Evolutionary conservation across 2,888 invertebrate genomes (phyloP).

Genomic region (Dysmachus trigonus): DNA sequence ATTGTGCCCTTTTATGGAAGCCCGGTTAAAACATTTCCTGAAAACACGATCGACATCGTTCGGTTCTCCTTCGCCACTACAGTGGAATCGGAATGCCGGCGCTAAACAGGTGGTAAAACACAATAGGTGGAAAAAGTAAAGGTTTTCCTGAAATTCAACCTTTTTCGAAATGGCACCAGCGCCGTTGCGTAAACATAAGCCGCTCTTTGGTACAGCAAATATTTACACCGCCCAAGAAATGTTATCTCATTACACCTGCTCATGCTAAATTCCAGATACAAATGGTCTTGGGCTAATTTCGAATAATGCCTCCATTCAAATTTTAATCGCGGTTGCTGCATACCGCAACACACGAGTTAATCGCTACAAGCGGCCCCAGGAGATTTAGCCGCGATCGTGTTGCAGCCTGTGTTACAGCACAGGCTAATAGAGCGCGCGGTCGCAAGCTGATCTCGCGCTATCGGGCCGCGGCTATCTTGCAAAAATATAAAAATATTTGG

Average conservation of each 20-base stretch:
- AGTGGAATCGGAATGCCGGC: background rate
- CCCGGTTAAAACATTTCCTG: background rate
- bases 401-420: background rate
- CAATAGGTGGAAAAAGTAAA: background rate
- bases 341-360: background rate
- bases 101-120: constrained; percentile 12
- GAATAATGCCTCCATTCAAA: constrained; percentile 24
- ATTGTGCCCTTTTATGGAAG: background rate
- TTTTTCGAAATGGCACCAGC: background rate
- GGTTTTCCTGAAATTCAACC: background rate
- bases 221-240: background rate
- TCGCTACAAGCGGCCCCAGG: background rate
- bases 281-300: constrained; percentile 21
- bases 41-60: background rate
- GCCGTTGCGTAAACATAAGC: background rate
- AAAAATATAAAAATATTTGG: constrained; percentile 9
- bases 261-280: constrained; percentile 6
- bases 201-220: background rate
- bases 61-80: background rate
- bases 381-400: constrained; percentile 20
- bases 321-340: constrained; percentile 17
- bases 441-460: background rate
- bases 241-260: constrained; percentile 35
- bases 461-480: background rate
- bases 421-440: background rate